Evolutionary conservation across 1,140 invertebrate genomes (phyloP).

Genomic region (Drosophila lacteicornis): DNA sequence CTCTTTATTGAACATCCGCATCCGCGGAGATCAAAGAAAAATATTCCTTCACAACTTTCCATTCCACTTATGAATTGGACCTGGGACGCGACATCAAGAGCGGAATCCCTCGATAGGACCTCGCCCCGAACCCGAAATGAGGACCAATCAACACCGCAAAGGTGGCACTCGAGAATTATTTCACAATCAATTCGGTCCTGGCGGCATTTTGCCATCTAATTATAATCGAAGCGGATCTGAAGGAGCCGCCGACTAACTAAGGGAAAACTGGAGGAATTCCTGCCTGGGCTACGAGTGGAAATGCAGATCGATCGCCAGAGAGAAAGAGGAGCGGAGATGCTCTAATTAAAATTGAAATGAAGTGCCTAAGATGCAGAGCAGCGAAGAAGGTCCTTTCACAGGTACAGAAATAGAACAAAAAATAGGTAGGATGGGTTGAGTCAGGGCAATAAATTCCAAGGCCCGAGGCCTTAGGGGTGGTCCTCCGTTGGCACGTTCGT

Average conservation of each 20-base stretch:
- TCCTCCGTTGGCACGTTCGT: conserved; percentile 73
- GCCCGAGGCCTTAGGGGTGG: conserved; percentile 55
- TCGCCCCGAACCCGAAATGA: conserved; percentile 23
- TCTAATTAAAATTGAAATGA: conserved; percentile 83
- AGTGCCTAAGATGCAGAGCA: conserved; percentile 60
- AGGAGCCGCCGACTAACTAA: conserved; percentile 56
- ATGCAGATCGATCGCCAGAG: conserved; percentile 48
- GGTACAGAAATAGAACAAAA: conserved; percentile 12
- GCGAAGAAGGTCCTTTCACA: conserved; percentile 60
- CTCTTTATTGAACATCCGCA: background rate
- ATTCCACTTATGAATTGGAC: conserved; percentile 20
- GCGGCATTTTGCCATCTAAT: conserved; percentile 83
- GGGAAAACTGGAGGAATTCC: conserved; percentile 31
- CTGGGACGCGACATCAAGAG: conserved; percentile 2
- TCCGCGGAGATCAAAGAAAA: conserved; percentile 21
- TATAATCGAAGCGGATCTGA: conserved; percentile 61
- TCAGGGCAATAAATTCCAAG: conserved; percentile 65
- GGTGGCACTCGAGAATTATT: conserved; percentile 76
- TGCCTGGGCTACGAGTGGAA: conserved; percentile 27
- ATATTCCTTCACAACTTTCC: conserved; percentile 4
- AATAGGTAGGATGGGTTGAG: background rate
- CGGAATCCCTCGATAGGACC: conserved; percentile 31
- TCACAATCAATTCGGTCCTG: conserved; percentile 73
- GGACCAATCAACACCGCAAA: conserved; percentile 71
- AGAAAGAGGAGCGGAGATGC: conserved; percentile 25